These are phyloP conservation scores for Artemisiospiza belli DNA, from an alignment of 2,113 vertebrate genomes.

Conservation along the genomic window DNA sequence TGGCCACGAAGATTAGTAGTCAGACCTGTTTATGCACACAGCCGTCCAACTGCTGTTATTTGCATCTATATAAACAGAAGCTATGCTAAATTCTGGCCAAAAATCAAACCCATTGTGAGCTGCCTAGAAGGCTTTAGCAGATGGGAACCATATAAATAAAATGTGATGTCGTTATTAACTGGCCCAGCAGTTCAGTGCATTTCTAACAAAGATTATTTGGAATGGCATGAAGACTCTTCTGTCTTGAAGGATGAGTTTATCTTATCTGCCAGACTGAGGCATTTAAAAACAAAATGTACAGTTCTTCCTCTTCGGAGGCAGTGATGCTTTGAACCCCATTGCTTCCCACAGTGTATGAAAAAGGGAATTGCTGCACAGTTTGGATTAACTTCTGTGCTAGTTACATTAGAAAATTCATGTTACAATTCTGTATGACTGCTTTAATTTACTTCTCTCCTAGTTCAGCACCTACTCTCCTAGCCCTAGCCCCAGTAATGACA, in stretches of 20 bases:
- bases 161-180: constrained; percentile 73
- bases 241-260: constrained; percentile 64
- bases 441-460: not conserved
- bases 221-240: constrained; percentile 64
- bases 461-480: not conserved
- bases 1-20: constrained; percentile 36
- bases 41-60: constrained; percentile 50
- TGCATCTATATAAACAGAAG: constrained; percentile 61
- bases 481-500: not conserved
- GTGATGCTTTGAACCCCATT: constrained; percentile 1
- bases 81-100: constrained; percentile 52
- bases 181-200: constrained; percentile 59
- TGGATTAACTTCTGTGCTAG: constrained; percentile 45
- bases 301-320: not conserved
- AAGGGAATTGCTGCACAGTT: not conserved
- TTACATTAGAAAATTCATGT: constrained; percentile 34
- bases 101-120: constrained; percentile 66
- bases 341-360: not conserved
- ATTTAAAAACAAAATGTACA: constrained; percentile 55
- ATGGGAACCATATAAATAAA: constrained; percentile 80
- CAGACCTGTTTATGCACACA: constrained; percentile 60
- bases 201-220: constrained; percentile 71
- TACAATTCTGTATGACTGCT: not conserved
- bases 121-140: constrained; percentile 76
- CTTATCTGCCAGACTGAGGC: not conserved